Evolutionary conservation across 2,888 invertebrate genomes (phyloP).

Genomic region (Iphiclides podalirius): DNA sequence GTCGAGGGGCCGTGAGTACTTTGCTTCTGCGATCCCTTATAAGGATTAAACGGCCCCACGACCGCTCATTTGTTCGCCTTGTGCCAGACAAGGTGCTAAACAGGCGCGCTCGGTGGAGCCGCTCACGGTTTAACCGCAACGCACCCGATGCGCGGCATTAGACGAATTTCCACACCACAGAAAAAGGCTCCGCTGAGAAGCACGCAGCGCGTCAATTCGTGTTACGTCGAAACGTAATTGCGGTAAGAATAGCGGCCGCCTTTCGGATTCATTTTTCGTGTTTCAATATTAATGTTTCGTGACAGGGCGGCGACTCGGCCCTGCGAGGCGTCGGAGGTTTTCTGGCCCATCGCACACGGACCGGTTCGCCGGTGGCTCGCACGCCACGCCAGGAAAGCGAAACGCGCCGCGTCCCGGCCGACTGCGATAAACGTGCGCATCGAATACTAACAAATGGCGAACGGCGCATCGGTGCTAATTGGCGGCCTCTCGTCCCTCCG

Average conservation of each 20-base stretch:
- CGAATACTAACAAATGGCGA: conserved; percentile 63
- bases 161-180: conserved; percentile 40
- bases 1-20: conserved; percentile 29
- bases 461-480: conserved; percentile 70
- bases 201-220: conserved; percentile 35
- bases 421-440: conserved; percentile 73
- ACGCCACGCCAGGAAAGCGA: conserved; percentile 64
- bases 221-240: conserved; percentile 52
- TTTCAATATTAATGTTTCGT: conserved; percentile 77
- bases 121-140: conserved; percentile 50
- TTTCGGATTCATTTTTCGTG: conserved; percentile 59
- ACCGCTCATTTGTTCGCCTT: conserved; percentile 64
- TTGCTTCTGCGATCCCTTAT: conserved; percentile 51
- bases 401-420: conserved; percentile 57
- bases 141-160: conserved; percentile 39
- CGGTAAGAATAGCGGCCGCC: conserved; percentile 58
- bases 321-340: conserved; percentile 75
- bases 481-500: conserved; percentile 45
- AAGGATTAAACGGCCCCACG: conserved; percentile 56
- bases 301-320: conserved; percentile 62
- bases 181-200: conserved; percentile 29
- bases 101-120: conserved; percentile 39
- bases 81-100: conserved; percentile 63
- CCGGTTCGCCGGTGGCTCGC: conserved; percentile 67
- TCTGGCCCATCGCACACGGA: conserved; percentile 73